Conservation (phyloP, 2,888 invertebrate species). For the Euproctis similis region DNA sequence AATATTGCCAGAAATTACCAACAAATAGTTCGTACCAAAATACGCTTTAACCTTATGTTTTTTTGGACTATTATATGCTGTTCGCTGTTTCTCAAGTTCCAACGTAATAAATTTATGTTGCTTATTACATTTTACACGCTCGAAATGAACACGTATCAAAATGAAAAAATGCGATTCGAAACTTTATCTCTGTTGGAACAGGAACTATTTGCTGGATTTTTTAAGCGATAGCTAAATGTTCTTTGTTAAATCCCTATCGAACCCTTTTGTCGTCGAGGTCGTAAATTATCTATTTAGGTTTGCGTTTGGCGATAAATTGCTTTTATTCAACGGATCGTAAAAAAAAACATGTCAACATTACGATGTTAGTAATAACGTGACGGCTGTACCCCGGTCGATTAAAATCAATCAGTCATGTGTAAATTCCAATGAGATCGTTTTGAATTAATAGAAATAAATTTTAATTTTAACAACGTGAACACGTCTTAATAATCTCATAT, state of each 20-base stretch:
- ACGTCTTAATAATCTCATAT: no score
- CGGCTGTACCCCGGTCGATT: constrained; percentile 4
- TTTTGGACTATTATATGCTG: constrained; percentile 15
- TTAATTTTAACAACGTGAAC: no score
- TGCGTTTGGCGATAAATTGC: constrained; percentile 62
- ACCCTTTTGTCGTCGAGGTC: constrained; percentile 55
- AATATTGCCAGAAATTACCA: constrained; percentile 50
- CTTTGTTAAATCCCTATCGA: constrained; percentile 23
- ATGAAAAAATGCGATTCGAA: constrained; percentile 50
- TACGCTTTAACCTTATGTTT: constrained; percentile 35
- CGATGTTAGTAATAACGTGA: constrained; percentile 18
- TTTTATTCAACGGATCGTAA: constrained; percentile 38
- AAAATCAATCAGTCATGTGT: not conserved
- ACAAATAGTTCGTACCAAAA: constrained; percentile 26
- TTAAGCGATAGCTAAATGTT: constrained; percentile 7
- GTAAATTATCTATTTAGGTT: constrained; percentile 68
- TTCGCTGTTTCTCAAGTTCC: constrained; percentile 19
- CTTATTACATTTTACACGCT: constrained; percentile 70
- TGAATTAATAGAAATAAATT: no score
- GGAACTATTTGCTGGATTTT: constrained; percentile 36
- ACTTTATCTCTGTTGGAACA: constrained; percentile 46
- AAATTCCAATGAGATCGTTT: no score
- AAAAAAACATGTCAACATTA: constrained; percentile 52
- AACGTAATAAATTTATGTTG: constrained; percentile 59
- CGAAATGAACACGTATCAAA: constrained; percentile 56